Percentiles rank a stretch among this genome's conserved stretches.
Conservation (phyloP, 2,113 vertebrate species). For the Lamprotornis superbus region DNA sequence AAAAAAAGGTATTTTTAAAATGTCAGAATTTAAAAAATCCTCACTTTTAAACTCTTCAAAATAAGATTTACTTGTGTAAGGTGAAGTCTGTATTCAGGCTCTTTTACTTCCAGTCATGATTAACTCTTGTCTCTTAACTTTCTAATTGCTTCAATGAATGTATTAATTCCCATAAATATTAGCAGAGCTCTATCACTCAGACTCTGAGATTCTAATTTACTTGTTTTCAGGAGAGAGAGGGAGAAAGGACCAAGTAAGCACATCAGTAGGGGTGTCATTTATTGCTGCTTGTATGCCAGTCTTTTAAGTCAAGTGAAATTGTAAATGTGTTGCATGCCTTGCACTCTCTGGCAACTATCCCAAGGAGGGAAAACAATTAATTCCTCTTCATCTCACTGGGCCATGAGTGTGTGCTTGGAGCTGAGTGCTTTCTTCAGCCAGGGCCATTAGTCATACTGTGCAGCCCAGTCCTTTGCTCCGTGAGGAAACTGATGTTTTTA, state of each 20-base stretch:
- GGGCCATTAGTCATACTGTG: background rate
- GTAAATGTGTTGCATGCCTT: background rate
- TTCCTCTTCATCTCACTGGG: background rate
- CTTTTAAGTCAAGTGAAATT: background rate
- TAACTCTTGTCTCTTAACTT: background rate
- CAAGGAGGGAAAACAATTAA: slow-evolving; percentile 13
- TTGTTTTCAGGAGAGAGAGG: background rate
- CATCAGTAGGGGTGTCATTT: background rate
- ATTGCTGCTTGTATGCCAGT: background rate
- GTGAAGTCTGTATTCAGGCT: background rate
- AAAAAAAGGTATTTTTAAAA: background rate
- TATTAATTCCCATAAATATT: background rate
- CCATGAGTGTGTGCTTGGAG: background rate
- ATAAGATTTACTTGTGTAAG: background rate
- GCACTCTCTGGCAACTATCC: background rate
- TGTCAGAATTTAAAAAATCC: background rate
- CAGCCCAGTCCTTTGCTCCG: background rate
- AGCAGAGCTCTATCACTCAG: background rate
- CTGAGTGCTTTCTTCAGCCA: background rate
- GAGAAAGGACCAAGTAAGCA: background rate
- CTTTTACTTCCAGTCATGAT: background rate
- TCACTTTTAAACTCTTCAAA: background rate
- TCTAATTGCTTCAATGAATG: background rate
- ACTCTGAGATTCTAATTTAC: background rate
- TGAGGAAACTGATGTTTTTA: background rate